A percentile compares a stretch with the other conserved stretches of the same genome.
phyloP scores from a whole-genome alignment of 2,113 vertebrate species.

The Calidris pugnax region DNA sequence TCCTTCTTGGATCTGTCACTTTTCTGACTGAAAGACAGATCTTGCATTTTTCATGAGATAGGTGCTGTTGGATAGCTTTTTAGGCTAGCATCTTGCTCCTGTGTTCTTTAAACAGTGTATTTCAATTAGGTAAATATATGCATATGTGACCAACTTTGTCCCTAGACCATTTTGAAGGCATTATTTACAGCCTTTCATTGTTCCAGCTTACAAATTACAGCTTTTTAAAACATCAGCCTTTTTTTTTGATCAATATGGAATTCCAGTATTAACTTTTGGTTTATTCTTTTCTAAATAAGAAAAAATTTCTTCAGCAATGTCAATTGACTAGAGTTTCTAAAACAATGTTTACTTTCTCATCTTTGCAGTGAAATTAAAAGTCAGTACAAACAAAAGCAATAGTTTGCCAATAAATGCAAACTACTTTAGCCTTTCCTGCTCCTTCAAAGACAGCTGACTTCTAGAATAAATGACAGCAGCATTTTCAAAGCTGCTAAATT shows the following conservation, averaged over 20 bases:
- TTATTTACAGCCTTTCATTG: background rate
- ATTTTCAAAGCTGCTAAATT: slow-evolving; percentile 59
- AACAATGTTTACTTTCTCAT: background rate
- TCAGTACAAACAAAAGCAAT: background rate
- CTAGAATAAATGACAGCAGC: slow-evolving; percentile 28
- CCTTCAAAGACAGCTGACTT: slow-evolving; percentile 21
- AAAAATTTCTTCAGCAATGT: background rate
- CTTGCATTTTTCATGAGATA: rapidly evolving
- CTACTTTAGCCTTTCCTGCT: slow-evolving; percentile 20
- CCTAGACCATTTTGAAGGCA: background rate
- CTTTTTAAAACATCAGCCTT: background rate
- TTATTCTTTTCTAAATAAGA: background rate
- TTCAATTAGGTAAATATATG: background rate
- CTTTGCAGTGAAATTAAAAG: slow-evolving; percentile 1
- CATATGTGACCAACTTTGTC: background rate
- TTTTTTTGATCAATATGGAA: background rate
- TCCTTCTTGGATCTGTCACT: background rate
- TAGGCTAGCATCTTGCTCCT: background rate
- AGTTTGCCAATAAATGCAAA: slow-evolving; percentile 46
- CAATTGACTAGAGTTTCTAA: background rate
- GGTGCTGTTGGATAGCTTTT: background rate
- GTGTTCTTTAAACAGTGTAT: background rate
- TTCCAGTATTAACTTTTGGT: background rate
- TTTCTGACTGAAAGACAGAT: background rate
- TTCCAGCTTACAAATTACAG: background rate